Evolutionary conservation across 2,797 vertebrate genomes (phyloP).

Genomic region (Muraenolepis orangiensis): DNA sequence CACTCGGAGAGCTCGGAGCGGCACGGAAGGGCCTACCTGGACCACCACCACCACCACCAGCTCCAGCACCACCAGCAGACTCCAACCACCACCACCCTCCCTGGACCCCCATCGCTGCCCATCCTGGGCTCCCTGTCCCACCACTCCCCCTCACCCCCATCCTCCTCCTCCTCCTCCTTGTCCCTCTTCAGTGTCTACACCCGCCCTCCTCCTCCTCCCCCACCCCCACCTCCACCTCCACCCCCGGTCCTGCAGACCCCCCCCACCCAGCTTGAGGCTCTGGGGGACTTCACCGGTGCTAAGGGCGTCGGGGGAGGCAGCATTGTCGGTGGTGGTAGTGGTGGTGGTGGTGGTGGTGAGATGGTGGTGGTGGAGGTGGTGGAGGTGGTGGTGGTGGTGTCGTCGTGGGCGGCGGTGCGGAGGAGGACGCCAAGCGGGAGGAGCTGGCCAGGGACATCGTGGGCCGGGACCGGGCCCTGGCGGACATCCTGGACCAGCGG

Average conservation of each 20-base stretch:
- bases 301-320: too few relatives aligned
- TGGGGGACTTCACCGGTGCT: too few relatives aligned
- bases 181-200: slow-evolving; percentile 80
- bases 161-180: background rate
- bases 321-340: slow-evolving; percentile 26
- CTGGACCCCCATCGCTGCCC: slow-evolving; percentile 5
- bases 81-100: slow-evolving; percentile 77
- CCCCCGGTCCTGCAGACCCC: background rate
- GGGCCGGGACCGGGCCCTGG: slow-evolving; percentile 80
- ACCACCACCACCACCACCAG: slow-evolving; percentile 43
- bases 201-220: slow-evolving; percentile 40
- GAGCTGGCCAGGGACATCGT: slow-evolving; percentile 85
- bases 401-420: too few relatives aligned
- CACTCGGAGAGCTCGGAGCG: slow-evolving; percentile 77
- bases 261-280: slow-evolving; percentile 22
- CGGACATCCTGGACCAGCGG: slow-evolving; percentile 81
- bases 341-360: too few relatives aligned
- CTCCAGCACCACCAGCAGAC: slow-evolving; percentile 17
- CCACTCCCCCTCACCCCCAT: slow-evolving; percentile 63
- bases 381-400: background rate
- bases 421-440: slow-evolving; percentile 86
- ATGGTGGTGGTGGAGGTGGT: too few relatives aligned
- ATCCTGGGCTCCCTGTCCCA: slow-evolving; percentile 61
- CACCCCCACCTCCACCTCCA: background rate
- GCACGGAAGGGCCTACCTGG: slow-evolving; percentile 71